phyloP scores from a whole-genome alignment of 2,113 vertebrate genomes.

The Lophotis ruficrista region DNA sequence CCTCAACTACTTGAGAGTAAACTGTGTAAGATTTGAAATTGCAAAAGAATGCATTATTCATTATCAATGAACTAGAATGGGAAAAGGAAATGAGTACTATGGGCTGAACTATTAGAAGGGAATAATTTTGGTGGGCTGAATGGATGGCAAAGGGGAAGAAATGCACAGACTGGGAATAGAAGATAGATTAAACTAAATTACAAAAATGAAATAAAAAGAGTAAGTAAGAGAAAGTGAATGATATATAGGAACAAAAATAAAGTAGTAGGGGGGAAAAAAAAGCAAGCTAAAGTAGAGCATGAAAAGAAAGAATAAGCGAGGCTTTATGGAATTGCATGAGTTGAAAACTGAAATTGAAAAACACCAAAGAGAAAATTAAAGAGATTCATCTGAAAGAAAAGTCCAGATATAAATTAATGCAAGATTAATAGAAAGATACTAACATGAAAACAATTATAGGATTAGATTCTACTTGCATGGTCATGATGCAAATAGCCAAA shows the following conservation, averaged over 20 bases:
- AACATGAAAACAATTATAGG: not conserved
- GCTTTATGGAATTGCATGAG: not conserved
- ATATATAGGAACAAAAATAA: not conserved
- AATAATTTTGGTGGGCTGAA: not conserved
- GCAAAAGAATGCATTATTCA: conserved; percentile 35
- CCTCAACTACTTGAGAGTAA: conserved; percentile 10
- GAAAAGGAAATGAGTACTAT: conserved; percentile 14
- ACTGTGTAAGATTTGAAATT: conserved; percentile 15
- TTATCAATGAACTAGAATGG: conserved; percentile 12
- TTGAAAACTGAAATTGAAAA: not conserved
- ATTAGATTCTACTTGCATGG: not conserved
- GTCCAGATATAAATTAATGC: not conserved
- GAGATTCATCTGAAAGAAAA: not conserved
- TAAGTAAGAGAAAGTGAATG: not conserved
- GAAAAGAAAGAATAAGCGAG: not conserved
- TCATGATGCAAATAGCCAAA: not conserved
- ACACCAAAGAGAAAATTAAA: not conserved
- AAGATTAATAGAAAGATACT: not conserved
- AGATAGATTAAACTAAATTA: not conserved
- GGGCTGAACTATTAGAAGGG: not conserved
- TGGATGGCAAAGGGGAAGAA: not conserved
- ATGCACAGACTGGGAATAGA: not conserved
- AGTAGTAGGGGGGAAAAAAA: not conserved
- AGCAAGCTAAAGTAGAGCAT: not conserved
- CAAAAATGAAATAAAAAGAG: not conserved